Percentiles rank a stretch among this genome's conserved stretches.
Conservation (phyloP, 2,797 vertebrate species). For the Mus minutoides region DNA sequence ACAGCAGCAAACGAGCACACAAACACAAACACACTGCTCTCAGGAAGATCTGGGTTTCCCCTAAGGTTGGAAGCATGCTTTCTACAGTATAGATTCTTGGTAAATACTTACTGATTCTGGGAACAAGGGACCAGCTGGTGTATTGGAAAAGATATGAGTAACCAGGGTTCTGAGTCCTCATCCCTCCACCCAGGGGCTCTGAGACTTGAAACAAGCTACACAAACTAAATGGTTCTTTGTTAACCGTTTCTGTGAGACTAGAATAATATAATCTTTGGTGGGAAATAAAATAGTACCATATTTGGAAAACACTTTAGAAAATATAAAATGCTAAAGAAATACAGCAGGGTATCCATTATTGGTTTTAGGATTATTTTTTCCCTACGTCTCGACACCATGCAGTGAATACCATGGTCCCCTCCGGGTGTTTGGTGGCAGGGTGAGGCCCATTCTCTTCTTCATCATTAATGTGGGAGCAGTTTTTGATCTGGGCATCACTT, state of each 20-base stretch:
- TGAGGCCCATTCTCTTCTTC: neutral
- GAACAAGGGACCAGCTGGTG: too few relatives aligned
- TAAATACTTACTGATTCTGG: neutral
- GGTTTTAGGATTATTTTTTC: neutral
- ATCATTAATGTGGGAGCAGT: neutral
- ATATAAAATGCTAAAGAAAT: slow-evolving; percentile 1
- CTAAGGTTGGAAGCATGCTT: neutral
- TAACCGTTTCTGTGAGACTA: neutral
- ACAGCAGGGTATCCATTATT: neutral
- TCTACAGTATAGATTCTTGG: neutral
- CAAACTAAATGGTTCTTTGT: neutral
- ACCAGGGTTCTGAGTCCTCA: neutral
- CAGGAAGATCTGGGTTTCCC: neutral
- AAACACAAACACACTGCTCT: neutral
- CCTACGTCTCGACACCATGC: neutral
- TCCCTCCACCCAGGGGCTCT: neutral
- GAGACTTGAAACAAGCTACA: neutral
- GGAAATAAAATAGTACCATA: neutral
- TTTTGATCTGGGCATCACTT: neutral
- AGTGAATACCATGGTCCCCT: neutral
- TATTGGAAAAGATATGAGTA: neutral
- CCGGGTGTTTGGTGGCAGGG: neutral
- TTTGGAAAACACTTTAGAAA: slow-evolving; percentile 27
- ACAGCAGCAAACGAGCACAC: neutral
- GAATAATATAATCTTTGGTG: neutral